Conservation (phyloP, 2,888 invertebrate genomes). For the Volucella inanis region DNA sequence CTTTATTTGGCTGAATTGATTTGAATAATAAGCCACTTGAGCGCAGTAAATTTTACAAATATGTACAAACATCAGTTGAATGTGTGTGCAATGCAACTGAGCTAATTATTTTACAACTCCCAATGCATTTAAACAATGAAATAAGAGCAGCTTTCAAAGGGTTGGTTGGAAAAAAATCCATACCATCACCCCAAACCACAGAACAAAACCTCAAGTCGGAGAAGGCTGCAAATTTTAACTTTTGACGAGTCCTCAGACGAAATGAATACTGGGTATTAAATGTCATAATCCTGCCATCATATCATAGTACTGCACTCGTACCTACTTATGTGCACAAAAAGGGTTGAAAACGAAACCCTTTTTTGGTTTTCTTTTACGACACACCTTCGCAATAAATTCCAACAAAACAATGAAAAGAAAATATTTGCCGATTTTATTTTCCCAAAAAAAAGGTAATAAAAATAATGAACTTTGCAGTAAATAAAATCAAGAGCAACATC, state of each 20-base stretch:
- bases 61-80: conserved; percentile 29
- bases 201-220: conserved; percentile 1
- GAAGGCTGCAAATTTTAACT: conserved; percentile 54
- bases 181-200: conserved; percentile 38
- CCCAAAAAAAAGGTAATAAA: conserved; percentile 25
- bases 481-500: conserved; percentile 44
- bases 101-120: conserved; percentile 58
- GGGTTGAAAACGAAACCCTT: conserved; percentile 51
- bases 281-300: conserved; percentile 69
- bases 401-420: conserved; percentile 51
- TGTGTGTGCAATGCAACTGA: conserved; percentile 43
- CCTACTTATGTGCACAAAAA: not conserved
- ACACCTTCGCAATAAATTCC: conserved; percentile 70
- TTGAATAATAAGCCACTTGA: conserved; percentile 37
- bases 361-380: conserved; percentile 33
- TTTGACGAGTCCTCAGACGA: conserved; percentile 51
- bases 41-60: conserved; percentile 27
- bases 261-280: conserved; percentile 65
- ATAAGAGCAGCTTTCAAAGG: not conserved
- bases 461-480: conserved; percentile 36
- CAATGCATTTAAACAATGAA: conserved; percentile 56
- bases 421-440: conserved; percentile 60
- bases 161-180: conserved; percentile 17
- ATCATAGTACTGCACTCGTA: conserved; percentile 26
- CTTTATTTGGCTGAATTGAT: not conserved